A percentile compares a stretch with the other conserved stretches of the same genome.
phyloP scores from a whole-genome alignment of 2,113 vertebrate genomes.

The Gobio gobio region DNA sequence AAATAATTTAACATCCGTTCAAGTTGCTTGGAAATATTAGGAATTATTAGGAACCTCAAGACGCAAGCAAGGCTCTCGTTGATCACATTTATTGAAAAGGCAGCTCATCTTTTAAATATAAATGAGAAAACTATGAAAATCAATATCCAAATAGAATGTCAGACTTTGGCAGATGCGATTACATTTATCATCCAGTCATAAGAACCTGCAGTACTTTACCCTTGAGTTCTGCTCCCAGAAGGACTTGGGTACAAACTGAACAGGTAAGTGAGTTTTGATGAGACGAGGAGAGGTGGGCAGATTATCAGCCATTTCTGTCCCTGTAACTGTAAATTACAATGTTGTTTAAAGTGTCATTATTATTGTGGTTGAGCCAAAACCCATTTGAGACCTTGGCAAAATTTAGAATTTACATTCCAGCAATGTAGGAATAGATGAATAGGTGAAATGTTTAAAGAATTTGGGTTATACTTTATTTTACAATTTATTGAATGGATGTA shows the following conservation, averaged over 20 bases:
- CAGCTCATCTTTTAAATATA: neutral
- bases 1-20: neutral
- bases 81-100: neutral
- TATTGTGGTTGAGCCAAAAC: neutral
- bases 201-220: constrained; percentile 64
- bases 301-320: constrained; percentile 62
- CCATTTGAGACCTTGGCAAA: neutral
- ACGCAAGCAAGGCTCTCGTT: neutral
- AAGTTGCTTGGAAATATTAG: too few species aligned
- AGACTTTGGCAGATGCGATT: neutral
- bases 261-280: constrained; percentile 81
- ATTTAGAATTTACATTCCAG: neutral
- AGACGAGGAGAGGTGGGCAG: constrained; percentile 73
- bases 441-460: neutral
- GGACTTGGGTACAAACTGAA: constrained; percentile 77
- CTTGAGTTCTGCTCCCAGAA: constrained; percentile 83
- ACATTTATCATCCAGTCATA: neutral
- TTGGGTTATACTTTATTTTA: neutral
- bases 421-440: neutral
- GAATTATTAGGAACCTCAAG: too few species aligned
- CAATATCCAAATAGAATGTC: neutral
- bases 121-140: neutral
- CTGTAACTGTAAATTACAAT: constrained; percentile 53
- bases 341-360: constrained; percentile 19
- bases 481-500: too few species aligned